These are phyloP conservation scores for Horisme vitalbata DNA, from an alignment of 2,888 invertebrate species.

Conservation along the genomic window DNA sequence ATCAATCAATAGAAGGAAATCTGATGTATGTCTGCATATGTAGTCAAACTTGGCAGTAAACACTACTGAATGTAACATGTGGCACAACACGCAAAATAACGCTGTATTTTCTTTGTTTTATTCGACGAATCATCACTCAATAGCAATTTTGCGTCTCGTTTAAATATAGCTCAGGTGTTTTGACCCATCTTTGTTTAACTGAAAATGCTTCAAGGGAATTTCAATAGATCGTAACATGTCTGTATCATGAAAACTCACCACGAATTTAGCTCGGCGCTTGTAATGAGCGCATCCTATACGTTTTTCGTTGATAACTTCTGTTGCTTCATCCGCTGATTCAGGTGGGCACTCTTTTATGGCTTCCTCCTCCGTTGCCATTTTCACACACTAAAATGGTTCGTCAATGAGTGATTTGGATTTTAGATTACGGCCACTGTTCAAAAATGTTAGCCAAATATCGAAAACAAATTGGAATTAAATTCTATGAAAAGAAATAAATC, in stretches of 20 bases:
- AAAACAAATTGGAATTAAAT: no score
- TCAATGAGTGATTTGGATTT: no score
- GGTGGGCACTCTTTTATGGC: conserved; percentile 42
- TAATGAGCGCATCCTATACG: conserved; percentile 91
- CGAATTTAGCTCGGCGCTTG: conserved; percentile 92
- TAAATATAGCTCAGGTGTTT: conserved; percentile 60
- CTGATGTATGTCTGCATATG: not conserved
- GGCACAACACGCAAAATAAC: conserved; percentile 40
- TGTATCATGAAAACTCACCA: conserved; percentile 85
- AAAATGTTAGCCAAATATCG: no score
- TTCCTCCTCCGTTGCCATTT: conserved; percentile 61
- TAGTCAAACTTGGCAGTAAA: conserved; percentile 10
- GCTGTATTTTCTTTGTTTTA: conserved; percentile 64
- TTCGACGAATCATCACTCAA: conserved; percentile 28
- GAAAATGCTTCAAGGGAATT: not conserved
- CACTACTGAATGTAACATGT: not conserved
- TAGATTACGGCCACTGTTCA: no score
- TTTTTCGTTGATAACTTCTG: conserved; percentile 62
- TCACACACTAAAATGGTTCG: conserved; percentile 29
- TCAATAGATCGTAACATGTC: no score
- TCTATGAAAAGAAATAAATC: no score
- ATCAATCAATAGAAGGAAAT: not conserved
- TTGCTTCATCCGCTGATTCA: conserved; percentile 49
- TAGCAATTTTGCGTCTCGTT: conserved; percentile 49
- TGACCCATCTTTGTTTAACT: conserved; percentile 34